Evolutionary conservation across 2,888 invertebrate genomes (phyloP), one percentile per base, ranked within the genome.

Genomic region (Drosophila sordidula): DNA sequence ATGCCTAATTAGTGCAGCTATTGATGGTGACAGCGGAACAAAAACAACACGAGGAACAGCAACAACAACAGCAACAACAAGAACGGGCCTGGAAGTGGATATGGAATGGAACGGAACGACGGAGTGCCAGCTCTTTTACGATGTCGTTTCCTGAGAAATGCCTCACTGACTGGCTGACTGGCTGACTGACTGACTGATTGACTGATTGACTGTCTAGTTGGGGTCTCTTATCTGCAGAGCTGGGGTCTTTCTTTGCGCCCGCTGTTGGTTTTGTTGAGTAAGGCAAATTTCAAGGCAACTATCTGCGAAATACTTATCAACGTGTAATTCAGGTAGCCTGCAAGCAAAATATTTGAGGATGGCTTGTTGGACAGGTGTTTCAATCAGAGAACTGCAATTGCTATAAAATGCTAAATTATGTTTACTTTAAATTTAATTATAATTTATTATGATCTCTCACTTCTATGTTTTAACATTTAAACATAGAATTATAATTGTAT

Each of bases 1-100:
- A 83, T 82, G 89, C 91, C 91, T 91, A 90, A 90, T 90, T 90
- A 90, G 90, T 90, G 88, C 90, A 91, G 87, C 90, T 74, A 87
- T 87, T 87, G 90, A 86, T 87, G 86, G 83, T 75, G 79, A 76
- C 80, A 75, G 76, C 78, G 77, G 80, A 71, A 65, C 68, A 46
- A 39, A 42, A 42, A 16, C 58, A 57, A 44, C 52, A 49, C 6
- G 61, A 61, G 11, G 46, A 58, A 18, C 51, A 55, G 9, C 49
- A 56, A 6, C 66, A 68, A 62, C 87, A 18, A 2, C 18, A 18
- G 2, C 18, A 18, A 18, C 18, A 18, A 18, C 18, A 36, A 25
- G 42, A 58, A 57, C 41, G 55, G 49, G 22, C 47, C 46, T 51
- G 56, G 46, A 57, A 74, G 59, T 59, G 63, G 42, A 64, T 75